These are phyloP conservation scores for Phyllostomus hastatus DNA, from an alignment of 2,113 vertebrate species.

Conservation along the genomic window DNA sequence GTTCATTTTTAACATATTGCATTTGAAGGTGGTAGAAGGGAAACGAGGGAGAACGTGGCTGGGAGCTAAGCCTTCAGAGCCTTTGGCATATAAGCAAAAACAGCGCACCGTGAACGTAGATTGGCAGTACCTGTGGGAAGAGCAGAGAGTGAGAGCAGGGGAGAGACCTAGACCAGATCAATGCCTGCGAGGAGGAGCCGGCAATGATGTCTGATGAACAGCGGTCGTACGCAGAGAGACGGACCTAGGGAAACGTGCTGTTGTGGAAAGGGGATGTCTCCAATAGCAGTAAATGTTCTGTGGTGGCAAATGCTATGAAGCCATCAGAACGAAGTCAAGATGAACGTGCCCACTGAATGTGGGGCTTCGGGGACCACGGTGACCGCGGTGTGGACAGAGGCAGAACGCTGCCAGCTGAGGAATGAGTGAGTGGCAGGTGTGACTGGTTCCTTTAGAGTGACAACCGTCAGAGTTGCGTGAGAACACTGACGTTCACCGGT, in stretches of 20 bases:
- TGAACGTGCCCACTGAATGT: neutral
- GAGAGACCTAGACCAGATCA: accelerated
- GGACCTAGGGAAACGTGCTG: neutral
- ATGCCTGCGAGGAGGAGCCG: neutral
- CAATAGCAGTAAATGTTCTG: neutral
- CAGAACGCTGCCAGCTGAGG: neutral
- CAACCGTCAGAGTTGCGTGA: neutral
- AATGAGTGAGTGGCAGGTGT: neutral
- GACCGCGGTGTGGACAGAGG: too few relatives aligned
- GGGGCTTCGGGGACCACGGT: neutral
- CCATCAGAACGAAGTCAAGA: neutral
- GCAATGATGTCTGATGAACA: neutral
- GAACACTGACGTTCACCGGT: neutral
- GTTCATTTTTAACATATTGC: neutral
- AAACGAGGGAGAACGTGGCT: neutral
- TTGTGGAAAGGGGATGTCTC: neutral
- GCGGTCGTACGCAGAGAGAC: neutral
- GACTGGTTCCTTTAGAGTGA: neutral
- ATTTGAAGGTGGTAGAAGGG: neutral
- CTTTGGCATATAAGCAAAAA: neutral
- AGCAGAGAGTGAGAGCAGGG: neutral
- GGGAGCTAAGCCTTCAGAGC: neutral
- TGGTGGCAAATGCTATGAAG: neutral
- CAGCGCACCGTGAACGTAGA: neutral
- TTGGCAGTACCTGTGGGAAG: neutral